phyloP scores from a whole-genome alignment of 2,888 invertebrate genomes.

The Polia nebulosa region DNA sequence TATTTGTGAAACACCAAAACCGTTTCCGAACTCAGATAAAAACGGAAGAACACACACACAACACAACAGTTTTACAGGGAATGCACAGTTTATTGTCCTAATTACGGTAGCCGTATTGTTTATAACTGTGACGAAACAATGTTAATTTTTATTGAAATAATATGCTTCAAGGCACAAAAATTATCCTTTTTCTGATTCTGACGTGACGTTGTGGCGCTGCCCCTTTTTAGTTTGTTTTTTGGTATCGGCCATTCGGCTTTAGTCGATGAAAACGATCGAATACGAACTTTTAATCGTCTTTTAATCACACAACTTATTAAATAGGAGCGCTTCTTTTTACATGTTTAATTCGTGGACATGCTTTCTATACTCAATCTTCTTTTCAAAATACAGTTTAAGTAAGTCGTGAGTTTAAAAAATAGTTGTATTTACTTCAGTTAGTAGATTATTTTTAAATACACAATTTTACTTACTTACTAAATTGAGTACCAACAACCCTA shows the following conservation, averaged over 20 bases:
- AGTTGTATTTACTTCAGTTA: not conserved
- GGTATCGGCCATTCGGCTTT: conserved; percentile 20
- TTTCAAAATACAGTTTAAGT: not conserved
- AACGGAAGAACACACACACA: conserved; percentile 48
- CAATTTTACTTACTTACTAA: not conserved
- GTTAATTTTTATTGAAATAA: conserved; percentile 67
- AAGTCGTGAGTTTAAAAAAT: not conserved
- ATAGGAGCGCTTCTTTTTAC: accelerated
- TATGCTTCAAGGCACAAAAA: conserved; percentile 76
- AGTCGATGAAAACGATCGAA: conserved; percentile 29
- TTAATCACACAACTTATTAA: too few species aligned
- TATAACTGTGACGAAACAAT: conserved; percentile 62
- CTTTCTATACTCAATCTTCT: too few species aligned
- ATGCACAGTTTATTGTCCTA: conserved; percentile 58
- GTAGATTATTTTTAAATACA: not conserved
- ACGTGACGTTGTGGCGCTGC: conserved; percentile 71
- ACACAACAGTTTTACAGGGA: conserved; percentile 51
- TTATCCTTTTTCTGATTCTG: conserved; percentile 71
- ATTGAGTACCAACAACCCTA: conserved; percentile 7
- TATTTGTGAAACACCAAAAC: conserved; percentile 58
- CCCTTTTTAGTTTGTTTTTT: conserved; percentile 9
- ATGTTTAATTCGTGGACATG: accelerated
- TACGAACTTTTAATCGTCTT: accelerated
- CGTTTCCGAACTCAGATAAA: conserved; percentile 48
- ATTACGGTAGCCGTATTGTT: conserved; percentile 59